Conservation (phyloP, 2,797 vertebrate genomes). For the Enteromius unitaeniatus region DNA sequence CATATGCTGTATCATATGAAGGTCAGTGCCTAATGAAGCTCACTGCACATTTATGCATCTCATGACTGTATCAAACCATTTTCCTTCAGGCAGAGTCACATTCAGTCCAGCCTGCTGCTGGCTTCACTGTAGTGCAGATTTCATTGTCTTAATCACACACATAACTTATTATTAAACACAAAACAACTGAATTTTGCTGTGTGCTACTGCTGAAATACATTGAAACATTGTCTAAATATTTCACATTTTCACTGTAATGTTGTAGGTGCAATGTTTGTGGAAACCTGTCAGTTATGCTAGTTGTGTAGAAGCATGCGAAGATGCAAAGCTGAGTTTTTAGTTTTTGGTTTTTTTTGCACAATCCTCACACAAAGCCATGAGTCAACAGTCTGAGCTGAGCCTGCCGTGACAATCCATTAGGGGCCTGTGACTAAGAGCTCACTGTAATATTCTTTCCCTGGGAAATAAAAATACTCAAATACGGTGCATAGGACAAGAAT, state of each 20-base stretch:
- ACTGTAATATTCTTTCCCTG: slow-evolving; percentile 34
- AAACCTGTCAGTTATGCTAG: neutral
- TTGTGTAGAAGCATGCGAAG: no score
- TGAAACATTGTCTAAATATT: neutral
- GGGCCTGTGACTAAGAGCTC: slow-evolving; percentile 33
- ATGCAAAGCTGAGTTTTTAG: neutral
- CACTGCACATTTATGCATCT: slow-evolving; percentile 27
- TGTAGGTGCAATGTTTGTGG: neutral
- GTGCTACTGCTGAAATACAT: neutral
- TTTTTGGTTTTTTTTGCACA: neutral
- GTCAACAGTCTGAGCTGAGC: slow-evolving; percentile 28
- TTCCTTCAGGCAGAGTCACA: slow-evolving; percentile 39
- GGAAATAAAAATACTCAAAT: slow-evolving; percentile 26
- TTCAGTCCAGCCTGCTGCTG: neutral
- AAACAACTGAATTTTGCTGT: neutral
- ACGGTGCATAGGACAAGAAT: slow-evolving; percentile 3
- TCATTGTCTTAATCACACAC: neutral
- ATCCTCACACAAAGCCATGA: slow-evolving; percentile 34
- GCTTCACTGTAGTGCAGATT: neutral
- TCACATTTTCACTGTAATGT: neutral
- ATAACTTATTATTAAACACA: neutral
- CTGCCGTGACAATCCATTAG: slow-evolving; percentile 2
- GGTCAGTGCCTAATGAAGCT: slow-evolving; percentile 39
- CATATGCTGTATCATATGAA: slow-evolving; percentile 11
- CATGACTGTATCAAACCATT: slow-evolving; percentile 25